Base-by-base conservation (phyloP, 2,888 invertebrate species). In the Anoncus sp. region DNA sequence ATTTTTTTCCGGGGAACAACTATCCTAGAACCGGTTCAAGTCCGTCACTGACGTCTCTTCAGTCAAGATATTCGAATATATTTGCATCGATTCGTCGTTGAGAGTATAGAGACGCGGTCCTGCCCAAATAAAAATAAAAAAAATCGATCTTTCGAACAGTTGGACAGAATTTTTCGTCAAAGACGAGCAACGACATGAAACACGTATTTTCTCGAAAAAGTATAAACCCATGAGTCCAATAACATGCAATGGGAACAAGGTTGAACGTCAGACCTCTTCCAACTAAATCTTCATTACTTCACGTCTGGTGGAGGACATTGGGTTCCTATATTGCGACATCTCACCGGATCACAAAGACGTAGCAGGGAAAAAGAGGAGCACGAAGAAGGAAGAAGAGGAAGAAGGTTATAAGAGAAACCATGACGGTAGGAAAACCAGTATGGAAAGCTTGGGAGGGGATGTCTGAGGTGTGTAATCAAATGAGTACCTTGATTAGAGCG, bases 201-300 rank as follows among this genome's bases (percentile, higher is more conserved):
- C 22, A 51, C 31, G 18, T 20, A 63, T 53, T 43, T 62, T 24
- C 9, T 60, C 57, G 43, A 24, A 40, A 60, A 65, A 75, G 59
- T 18, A 49, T 20, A 18, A 7, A 43, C 35, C 47, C 43, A 77
- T 77, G 76, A 77, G 70, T 76, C 65, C 81, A 72, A 79, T 80
- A 82, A 83, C 66, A 82, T 77, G 49, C 71, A 69, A 38, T n/a
- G 57, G 60, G 69, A 53, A 69, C 24, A 27, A 22, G 67, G 43
- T 66, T 18, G 67, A 71, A 69, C 51, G 59, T 71, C 72, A 43
- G 55, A 73, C 51, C 60, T 57, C 51, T 60, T 45, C 63, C 57
- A 71, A 40, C 59, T 74, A 78, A 82, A 80, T 82, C 77, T 79
- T 82, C 81, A 80, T 84, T 81, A 81, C 75, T 84, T 84, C 72